A percentile compares a stretch with the other conserved stretches of the same genome.
phyloP scores from a whole-genome alignment of 1,140 invertebrate species.

The Cydia splendana region DNA sequence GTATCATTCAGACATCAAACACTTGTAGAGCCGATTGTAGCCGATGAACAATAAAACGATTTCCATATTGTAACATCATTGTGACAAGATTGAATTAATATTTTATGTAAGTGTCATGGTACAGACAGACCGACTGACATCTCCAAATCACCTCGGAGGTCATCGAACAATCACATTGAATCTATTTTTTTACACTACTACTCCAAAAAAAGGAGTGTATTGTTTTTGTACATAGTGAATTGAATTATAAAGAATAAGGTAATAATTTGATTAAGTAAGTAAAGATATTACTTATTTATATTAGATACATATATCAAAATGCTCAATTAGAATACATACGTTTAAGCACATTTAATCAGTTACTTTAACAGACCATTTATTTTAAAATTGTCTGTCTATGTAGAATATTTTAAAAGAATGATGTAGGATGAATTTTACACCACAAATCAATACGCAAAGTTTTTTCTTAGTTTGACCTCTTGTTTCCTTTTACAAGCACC shows the following conservation, averaged over 20 bases:
- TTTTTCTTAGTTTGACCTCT: conserved; percentile 50
- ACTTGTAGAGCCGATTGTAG: conserved; percentile 29
- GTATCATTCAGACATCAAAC: conserved; percentile 28
- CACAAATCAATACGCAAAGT: conserved; percentile 39
- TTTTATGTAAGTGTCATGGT: conserved; percentile 58
- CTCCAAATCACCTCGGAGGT: conserved; percentile 60
- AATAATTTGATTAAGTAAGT: no score
- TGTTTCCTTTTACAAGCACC: conserved; percentile 62
- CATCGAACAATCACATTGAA: conserved; percentile 64
- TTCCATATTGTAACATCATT: conserved; percentile 55
- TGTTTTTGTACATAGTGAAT: no score
- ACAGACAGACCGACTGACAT: conserved; percentile 56
- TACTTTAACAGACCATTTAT: no score
- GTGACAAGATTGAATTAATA: conserved; percentile 69
- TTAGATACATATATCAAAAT: no score
- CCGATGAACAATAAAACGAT: conserved; percentile 34
- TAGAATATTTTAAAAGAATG: background rate
- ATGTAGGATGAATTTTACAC: background rate
- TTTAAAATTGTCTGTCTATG: no score
- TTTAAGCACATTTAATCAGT: no score
- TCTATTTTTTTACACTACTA: background rate
- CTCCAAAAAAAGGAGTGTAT: no score
- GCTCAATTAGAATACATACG: no score
- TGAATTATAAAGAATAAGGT: no score
- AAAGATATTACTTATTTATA: no score